Evolutionary conservation across 2,888 invertebrate species (phyloP), one percentile per base, ranked within the genome.

Genomic region (Drosophila longiperda): DNA sequence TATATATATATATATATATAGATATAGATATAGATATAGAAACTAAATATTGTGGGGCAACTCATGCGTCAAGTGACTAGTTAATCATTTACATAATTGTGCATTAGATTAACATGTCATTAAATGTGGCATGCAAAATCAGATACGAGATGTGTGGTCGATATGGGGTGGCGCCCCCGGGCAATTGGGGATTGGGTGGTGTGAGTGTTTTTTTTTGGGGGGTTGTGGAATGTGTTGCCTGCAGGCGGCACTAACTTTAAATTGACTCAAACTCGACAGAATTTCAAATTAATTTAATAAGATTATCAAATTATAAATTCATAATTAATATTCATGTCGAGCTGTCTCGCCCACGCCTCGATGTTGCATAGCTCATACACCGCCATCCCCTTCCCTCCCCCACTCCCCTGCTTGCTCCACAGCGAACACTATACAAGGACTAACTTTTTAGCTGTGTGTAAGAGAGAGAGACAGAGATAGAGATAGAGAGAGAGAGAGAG

Each of bases 301-400:
- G 86, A 89, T 89, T 89, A 86, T 89, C 89, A 89, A 87, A 87
- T 87, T 89, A 87, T 78, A 79, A 85, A 87, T 87, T 87, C 89
- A 87, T 89, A 87, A 87, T 87, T 87, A 87, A 84, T 85, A 89
- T 87, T 85, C 82, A 86, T 80, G 83, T 70, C 75, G 75, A 68
- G 77, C 75, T 62, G 75, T 67, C 80, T 54, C 66, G 62, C 38
- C 52, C 69, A 52, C 42, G 66, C 57, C 36, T 67, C 42, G 26
- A n/a, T 33, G 23, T 20, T 29, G 4, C 17, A 32, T 54, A 34
- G 45, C 45, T 45, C 40, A 11, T 12, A 17, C 38, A 32, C 45
- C 8, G 29, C 45, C 45, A 20, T 8, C 12, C 8, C 12, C n/a
- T n/a, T n/a, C n/a, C 1, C 26, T 2, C 42, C n/a, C 23, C 7